Conservation (phyloP, 2,797 vertebrate genomes). For the Rhyacichthys aspro region DNA sequence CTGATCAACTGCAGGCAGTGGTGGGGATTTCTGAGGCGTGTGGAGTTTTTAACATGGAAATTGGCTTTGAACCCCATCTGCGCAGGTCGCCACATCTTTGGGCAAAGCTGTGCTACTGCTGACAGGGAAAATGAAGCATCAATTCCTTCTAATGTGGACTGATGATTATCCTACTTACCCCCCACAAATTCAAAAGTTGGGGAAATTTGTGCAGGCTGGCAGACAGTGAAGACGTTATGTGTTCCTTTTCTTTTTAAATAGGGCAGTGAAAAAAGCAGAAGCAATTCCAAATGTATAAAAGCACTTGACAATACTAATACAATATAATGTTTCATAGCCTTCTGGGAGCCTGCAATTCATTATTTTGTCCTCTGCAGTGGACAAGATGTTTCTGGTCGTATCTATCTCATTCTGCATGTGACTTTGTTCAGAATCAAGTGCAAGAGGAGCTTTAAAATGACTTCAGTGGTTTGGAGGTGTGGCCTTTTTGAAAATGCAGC, state of each 20-base stretch:
- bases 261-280: constrained; percentile 45
- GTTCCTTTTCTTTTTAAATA: constrained; percentile 35
- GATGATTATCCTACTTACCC: constrained; percentile 85
- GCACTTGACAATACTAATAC: not conserved
- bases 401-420: too few species aligned
- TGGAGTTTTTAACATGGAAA: constrained; percentile 87
- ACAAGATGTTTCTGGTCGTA: not conserved
- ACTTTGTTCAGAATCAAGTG: too few species aligned
- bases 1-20: constrained; percentile 75
- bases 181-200: constrained; percentile 78
- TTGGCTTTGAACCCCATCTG: constrained; percentile 89
- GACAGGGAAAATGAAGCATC: constrained; percentile 86
- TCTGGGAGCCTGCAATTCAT: too few species aligned
- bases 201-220: constrained; percentile 69
- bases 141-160: constrained; percentile 85
- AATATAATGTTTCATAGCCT: not conserved
- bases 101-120: constrained; percentile 80
- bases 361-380: not conserved
- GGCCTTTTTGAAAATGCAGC: too few species aligned
- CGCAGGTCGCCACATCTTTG: constrained; percentile 84
- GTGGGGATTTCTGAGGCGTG: constrained; percentile 73
- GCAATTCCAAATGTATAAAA: constrained; percentile 53
- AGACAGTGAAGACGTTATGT: constrained; percentile 50
- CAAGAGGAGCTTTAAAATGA: too few species aligned
- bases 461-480: too few species aligned